These are phyloP conservation scores for Globia sparganii DNA, from an alignment of 2,888 invertebrate genomes.

Conservation along the genomic window DNA sequence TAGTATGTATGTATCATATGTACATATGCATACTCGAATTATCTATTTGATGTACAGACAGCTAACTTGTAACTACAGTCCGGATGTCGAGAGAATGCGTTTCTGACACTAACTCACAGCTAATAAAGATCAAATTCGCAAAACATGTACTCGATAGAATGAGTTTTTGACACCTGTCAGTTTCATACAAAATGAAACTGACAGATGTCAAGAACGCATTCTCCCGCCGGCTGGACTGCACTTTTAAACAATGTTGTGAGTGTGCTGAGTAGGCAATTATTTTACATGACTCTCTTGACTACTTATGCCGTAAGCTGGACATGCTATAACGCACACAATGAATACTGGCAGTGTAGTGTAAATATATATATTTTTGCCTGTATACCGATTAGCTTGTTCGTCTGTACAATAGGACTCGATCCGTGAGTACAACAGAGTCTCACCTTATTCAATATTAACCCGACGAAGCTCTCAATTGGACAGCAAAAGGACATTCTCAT, in stretches of 20 bases:
- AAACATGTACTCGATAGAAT: background rate
- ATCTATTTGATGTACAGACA: background rate
- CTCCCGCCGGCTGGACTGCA: too few species aligned
- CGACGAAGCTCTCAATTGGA: conserved; percentile 60
- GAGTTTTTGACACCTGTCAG: too few species aligned
- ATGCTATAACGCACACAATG: too few species aligned
- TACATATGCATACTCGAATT: background rate
- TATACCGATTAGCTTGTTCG: conserved; percentile 9
- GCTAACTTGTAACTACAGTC: background rate
- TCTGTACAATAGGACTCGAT: conserved; percentile 38
- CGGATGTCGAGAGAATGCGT: background rate
- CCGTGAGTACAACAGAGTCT: conserved; percentile 41
- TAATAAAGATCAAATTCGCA: background rate
- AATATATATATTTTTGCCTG: background rate
- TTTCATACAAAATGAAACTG: too few species aligned
- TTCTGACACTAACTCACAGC: background rate
- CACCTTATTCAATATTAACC: conserved; percentile 64
- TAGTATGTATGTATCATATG: background rate
- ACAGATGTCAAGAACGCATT: background rate
- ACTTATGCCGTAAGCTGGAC: background rate
- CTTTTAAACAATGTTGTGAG: background rate
- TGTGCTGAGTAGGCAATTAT: background rate
- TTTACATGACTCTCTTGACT: background rate
- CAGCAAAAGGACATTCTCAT: conserved; percentile 58
- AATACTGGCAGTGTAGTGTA: background rate